These are phyloP conservation scores for Ichneumoninae sp. DNA, from an alignment of 2,888 invertebrate genomes.

Conservation along the genomic window DNA sequence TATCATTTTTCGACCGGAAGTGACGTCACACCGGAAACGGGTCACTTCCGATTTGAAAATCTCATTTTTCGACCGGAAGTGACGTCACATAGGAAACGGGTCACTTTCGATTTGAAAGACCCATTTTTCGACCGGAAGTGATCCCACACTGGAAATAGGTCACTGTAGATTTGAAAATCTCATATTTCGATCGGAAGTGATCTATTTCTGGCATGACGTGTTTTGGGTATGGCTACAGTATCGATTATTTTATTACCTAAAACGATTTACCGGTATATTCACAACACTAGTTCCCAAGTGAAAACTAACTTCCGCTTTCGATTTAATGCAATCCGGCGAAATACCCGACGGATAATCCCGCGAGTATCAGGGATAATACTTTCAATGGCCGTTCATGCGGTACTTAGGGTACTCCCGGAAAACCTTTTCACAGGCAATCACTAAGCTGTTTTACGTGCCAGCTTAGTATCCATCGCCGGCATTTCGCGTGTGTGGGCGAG, in stretches of 20 bases:
- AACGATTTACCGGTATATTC: background rate
- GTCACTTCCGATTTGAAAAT: no score
- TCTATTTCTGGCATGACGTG: background rate
- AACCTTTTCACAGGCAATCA: background rate
- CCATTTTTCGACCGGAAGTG: no score
- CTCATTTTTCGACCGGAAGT: no score
- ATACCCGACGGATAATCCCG: constrained; percentile 1
- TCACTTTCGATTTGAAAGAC: background rate
- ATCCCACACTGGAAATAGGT: no score
- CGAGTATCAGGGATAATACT: constrained; percentile 4
- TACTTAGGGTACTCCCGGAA: background rate
- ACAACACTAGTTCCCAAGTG: background rate
- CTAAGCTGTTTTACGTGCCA: constrained; percentile 24
- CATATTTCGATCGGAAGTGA: no score
- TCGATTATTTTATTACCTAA: background rate
- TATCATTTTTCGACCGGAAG: no score
- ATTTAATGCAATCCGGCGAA: constrained; percentile 22
- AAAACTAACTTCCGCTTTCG: background rate
- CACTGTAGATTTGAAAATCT: no score
- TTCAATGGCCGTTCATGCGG: background rate
- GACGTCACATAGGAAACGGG: no score
- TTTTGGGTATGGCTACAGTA: background rate
- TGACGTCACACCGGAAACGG: no score
- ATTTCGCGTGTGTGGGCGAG: background rate
- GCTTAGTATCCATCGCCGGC: background rate